These are phyloP conservation scores for Diacarnus erythraeanus DNA, from an alignment of 37 sponge, comb jelly and placozoan species.

Conservation along the genomic window DNA sequence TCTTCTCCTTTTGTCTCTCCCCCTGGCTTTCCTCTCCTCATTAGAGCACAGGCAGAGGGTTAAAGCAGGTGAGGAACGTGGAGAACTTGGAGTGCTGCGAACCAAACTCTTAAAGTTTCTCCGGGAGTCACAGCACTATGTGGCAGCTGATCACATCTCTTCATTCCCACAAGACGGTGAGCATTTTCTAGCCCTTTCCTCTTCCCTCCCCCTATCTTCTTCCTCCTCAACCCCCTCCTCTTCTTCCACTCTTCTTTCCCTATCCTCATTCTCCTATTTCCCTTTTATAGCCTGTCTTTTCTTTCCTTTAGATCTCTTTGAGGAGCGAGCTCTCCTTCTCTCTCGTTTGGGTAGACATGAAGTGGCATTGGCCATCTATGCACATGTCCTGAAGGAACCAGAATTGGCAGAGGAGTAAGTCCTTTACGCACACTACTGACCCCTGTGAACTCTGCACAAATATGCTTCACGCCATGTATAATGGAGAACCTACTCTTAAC, in stretches of 20 bases:
- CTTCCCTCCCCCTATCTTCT: neutral
- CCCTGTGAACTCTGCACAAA: neutral
- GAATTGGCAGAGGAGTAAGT: conserved; percentile 82
- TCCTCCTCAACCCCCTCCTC: neutral
- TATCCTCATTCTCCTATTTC: neutral
- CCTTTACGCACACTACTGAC: neutral
- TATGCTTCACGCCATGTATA: neutral
- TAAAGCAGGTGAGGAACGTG: conserved; percentile 82
- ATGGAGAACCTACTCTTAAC: neutral
- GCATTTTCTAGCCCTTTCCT: neutral
- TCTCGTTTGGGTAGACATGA: conserved; percentile 81
- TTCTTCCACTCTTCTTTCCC: neutral
- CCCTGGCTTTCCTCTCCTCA: no score
- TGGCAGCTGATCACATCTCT: conserved; percentile 62
- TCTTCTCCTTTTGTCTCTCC: no score
- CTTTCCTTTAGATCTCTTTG: conserved; percentile 59
- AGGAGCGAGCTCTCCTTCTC: conserved; percentile 86
- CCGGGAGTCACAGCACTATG: conserved; percentile 64
- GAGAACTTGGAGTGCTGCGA: conserved; percentile 54
- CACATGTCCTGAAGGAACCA: conserved; percentile 76
- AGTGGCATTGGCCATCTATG: conserved; percentile 85
- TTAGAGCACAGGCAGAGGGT: conserved; percentile 10
- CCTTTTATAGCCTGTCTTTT: neutral
- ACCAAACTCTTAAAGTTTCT: conserved; percentile 76
- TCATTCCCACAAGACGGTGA: conserved; percentile 70